phyloP scores from a whole-genome alignment of 2,797 vertebrate species.

The Notolabrus celidotus region DNA sequence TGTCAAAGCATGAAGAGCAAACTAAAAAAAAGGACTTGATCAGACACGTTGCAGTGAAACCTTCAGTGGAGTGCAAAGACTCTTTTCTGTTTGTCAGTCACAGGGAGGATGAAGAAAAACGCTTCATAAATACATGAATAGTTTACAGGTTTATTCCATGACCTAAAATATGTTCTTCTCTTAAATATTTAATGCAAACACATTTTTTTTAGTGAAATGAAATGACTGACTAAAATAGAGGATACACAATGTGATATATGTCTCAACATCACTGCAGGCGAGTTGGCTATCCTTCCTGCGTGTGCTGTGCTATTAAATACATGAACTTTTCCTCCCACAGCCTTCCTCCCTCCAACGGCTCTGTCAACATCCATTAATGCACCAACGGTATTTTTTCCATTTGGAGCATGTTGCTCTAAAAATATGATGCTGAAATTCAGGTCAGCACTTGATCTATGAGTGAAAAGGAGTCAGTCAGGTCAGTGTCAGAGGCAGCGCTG shows the following conservation, averaged over 20 bases:
- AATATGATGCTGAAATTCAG: conserved; percentile 55
- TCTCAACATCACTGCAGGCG: neutral
- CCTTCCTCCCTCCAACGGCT: conserved; percentile 1
- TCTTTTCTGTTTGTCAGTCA: too few species aligned
- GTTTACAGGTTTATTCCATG: neutral
- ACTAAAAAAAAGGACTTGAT: too few species aligned
- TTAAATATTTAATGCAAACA: neutral
- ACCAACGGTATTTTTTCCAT: conserved; percentile 46
- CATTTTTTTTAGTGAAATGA: neutral
- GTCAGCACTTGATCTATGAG: conserved; percentile 52
- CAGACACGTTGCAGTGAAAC: too few species aligned
- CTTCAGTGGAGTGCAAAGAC: too few species aligned
- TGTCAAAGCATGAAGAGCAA: too few species aligned
- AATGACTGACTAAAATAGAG: neutral
- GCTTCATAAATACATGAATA: too few species aligned
- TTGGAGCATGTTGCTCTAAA: conserved; percentile 51
- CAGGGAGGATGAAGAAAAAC: too few species aligned
- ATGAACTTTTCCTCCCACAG: conserved; percentile 7
- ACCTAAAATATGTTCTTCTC: neutral
- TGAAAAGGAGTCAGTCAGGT: conserved; percentile 35
- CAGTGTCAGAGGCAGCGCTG: conserved; percentile 36
- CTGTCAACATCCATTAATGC: conserved; percentile 21
- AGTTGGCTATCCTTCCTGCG: neutral
- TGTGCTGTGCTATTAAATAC: neutral
- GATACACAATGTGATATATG: neutral